Evolutionary conservation across 1,140 invertebrate species (phyloP), one percentile per base, ranked within the genome.

Genomic region (Aphis craccivora): DNA sequence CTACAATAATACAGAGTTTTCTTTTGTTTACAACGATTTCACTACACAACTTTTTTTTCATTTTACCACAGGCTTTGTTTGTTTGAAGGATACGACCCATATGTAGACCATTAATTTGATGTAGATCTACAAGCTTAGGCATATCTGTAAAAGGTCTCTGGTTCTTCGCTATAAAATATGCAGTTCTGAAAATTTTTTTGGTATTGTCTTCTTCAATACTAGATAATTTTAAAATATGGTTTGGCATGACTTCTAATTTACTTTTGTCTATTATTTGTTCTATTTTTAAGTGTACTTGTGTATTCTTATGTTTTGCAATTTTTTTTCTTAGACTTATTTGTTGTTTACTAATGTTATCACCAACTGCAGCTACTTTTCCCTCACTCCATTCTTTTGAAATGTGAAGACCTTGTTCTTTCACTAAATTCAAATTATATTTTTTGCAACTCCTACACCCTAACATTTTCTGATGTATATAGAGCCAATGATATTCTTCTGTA

Each of bases 1-100:
- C 84, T 45, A 87, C 30, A 48, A 87, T 87, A 48, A 87, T 87
- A 87, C 43, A 87, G 40, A 87, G 84, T 87, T 87, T 87, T 87
- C 84, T 87, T 87, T 87, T 87, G 30, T 87, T 87, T 87, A 87
- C 43, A 87, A 87, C 43, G 23, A 87, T 87, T 48, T 87, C 84
- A 87, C 43, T 87, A 48, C 84, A 87, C 25, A 87, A 87, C 84
- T 87, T 87, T 87, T 87, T 87, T 48, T 23, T 87, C 40, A 87
- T 87, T 87, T 87, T 22, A 83, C 76, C 76, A 83, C 76, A 83
- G 76, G 76, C 35, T 83, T 83, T 83, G 11, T 83, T 83, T 37
- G 76, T 83, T 83, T 83, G 35, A 83, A 83, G 76, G 9, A 83
- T 22, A 83, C n/a, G 76, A 6, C 18, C 76, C 76, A 83, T 37